Conservation (phyloP, 2,888 invertebrate genomes). For the Ormia ochracea region DNA sequence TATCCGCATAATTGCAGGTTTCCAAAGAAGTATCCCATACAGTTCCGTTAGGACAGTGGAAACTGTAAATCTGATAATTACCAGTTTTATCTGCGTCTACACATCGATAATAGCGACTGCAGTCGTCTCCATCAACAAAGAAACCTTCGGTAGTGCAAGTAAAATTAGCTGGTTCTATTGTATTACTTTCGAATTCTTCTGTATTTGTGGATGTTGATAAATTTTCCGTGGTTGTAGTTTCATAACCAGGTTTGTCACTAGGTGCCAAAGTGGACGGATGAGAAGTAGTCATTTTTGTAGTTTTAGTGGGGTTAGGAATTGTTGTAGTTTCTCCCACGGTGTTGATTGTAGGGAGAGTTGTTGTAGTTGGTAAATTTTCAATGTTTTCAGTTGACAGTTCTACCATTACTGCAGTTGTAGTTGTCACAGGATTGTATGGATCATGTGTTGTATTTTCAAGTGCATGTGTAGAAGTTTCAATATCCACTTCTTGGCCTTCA, state of each 20-base stretch:
- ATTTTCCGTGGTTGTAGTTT: slow-evolving; percentile 51
- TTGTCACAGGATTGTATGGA: slow-evolving; percentile 7
- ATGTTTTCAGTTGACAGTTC: slow-evolving; percentile 36
- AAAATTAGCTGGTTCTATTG: slow-evolving; percentile 67
- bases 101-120: slow-evolving; percentile 80
- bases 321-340: not conserved
- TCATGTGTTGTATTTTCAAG: slow-evolving; percentile 29
- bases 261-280: slow-evolving; percentile 28
- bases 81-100: slow-evolving; percentile 74
- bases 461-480: slow-evolving; percentile 36
- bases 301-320: not conserved
- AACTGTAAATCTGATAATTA: slow-evolving; percentile 78
- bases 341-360: not conserved
- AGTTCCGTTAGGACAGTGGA: slow-evolving; percentile 79
- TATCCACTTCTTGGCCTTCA: slow-evolving; percentile 65
- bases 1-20: slow-evolving; percentile 77
- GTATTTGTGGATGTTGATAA: slow-evolving; percentile 56
- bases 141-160: slow-evolving; percentile 77
- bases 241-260: slow-evolving; percentile 61
- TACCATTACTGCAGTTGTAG: slow-evolving; percentile 12
- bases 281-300: slow-evolving; percentile 33
- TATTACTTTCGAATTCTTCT: slow-evolving; percentile 61
- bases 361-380: slow-evolving; percentile 31
- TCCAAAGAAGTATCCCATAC: slow-evolving; percentile 80
- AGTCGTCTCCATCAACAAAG: slow-evolving; percentile 77